These are phyloP conservation scores for Gracilinanus agilis DNA, from an alignment of 2,113 vertebrate species.

Conservation along the genomic window DNA sequence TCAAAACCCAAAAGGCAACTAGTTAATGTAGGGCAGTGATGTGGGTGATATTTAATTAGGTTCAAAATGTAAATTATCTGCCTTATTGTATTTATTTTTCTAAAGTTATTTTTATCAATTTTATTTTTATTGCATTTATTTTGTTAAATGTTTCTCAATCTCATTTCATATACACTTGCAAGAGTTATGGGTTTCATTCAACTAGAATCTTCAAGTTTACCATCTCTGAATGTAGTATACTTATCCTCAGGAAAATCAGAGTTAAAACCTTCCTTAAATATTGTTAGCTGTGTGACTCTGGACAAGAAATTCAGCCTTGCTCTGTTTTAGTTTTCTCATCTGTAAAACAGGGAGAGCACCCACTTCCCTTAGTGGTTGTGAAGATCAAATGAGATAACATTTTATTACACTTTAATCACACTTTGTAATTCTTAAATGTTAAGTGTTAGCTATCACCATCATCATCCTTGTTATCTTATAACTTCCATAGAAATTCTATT, in stretches of 20 bases:
- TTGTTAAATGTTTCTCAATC: not conserved
- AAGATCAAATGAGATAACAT: too few species aligned
- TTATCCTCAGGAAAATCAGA: not conserved
- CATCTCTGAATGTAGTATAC: not conserved
- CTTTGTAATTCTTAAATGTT: not conserved
- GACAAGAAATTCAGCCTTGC: not conserved
- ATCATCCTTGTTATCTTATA: too few species aligned
- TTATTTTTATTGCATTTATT: too few species aligned
- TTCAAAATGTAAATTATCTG: not conserved
- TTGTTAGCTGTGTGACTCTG: not conserved
- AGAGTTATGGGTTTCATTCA: not conserved
- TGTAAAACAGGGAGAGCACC: not conserved
- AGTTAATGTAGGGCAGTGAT: not conserved
- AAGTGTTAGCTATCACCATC: too few species aligned
- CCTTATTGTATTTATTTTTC: not conserved
- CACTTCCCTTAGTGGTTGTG: not conserved
- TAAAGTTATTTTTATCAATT: not conserved
- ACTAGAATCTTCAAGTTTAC: not conserved
- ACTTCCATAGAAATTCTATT: too few species aligned
- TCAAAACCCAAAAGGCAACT: not conserved
- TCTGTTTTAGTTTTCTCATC: not conserved
- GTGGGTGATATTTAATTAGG: not conserved
- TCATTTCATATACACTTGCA: not conserved
- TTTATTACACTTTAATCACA: not conserved
- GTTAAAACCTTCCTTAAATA: not conserved